Evolutionary conservation across 2,888 invertebrate genomes (phyloP), one percentile per base, ranked within the genome.

Genomic region (Caenorhabditis plicata): DNA sequence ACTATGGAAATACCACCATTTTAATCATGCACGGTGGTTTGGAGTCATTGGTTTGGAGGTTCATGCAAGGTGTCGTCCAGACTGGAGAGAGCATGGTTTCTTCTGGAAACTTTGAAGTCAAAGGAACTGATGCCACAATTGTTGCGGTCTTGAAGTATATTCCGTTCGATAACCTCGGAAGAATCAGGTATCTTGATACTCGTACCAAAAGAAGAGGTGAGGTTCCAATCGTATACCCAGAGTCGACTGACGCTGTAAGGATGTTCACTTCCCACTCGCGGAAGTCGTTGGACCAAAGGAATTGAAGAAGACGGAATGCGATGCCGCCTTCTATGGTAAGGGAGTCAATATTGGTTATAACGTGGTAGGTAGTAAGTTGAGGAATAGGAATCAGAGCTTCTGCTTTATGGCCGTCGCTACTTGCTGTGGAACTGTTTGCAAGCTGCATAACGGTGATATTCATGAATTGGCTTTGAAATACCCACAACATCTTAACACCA

Each of bases 21-120:
- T 47, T 43, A n/a, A 45, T 56, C n/a, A 32, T 73, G 35, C 63
- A 73, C 31, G 73, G 74, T 11, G 74, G 73, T 19, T 48, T 75
- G 17, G 72, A 68, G 11, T 64, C 65, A 3, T 70, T 49, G n/a
- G n/a, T n/a, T n/a, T n/a, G n/a, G 40, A 56, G 50, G 35, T 32
- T 50, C 1, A 41, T 40, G 3, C 49, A 46, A 19, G 55, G 55
- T 40, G 55, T 49, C 33, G 55, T 56, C 20, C 45, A 50, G 17
- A 27, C 40, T 9, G 55, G 55, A 11, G 55, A 50, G 27, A 54
- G 54, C 54, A 48, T 54, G 54, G 48, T 56, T 25, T 45, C 41
- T 1, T 27, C 32, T 15, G 55, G 55, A 33, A 56, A 56, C 55
- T 56, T 49, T 19, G 55, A 56, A 29, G 17, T 31, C 35, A 56